A percentile compares a stretch with the other conserved stretches of the same genome.
Evolutionary conservation across 1,140 invertebrate genomes (phyloP).

Genomic region (Drosophila kanapiae): DNA sequence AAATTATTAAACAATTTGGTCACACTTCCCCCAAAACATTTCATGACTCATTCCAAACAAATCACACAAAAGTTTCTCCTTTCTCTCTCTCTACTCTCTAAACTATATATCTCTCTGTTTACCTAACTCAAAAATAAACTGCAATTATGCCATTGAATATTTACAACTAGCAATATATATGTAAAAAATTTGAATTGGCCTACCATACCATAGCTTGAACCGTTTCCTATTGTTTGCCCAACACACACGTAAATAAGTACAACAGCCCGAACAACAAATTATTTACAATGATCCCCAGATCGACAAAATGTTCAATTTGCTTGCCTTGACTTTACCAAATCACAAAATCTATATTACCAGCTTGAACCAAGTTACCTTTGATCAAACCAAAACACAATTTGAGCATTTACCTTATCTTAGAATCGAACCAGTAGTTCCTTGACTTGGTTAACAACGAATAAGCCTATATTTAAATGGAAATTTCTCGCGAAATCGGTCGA

Average conservation of each 20-base stretch:
- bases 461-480: slow-evolving; percentile 5
- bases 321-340: slow-evolving; percentile 52
- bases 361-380: slow-evolving; percentile 49
- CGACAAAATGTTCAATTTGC: slow-evolving; percentile 54
- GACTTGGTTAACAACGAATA: slow-evolving; percentile 22
- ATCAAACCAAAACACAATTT: slow-evolving; percentile 57
- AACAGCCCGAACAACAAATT: slow-evolving; percentile 25
- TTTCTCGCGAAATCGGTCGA: not conserved
- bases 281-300: slow-evolving; percentile 44
- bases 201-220: slow-evolving; percentile 39
- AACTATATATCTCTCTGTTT: slow-evolving; percentile 16
- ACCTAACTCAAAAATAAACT: slow-evolving; percentile 43
- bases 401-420: slow-evolving; percentile 34
- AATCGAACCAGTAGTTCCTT: slow-evolving; percentile 27
- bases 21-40: slow-evolving; percentile 38
- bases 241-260: slow-evolving; percentile 35
- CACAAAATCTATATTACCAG: slow-evolving; percentile 48
- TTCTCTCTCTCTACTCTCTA: slow-evolving; percentile 11
- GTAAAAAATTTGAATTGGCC: slow-evolving; percentile 42
- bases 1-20: slow-evolving; percentile 60
- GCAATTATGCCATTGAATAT: slow-evolving; percentile 42
- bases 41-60: slow-evolving; percentile 42
- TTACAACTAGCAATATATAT: slow-evolving; percentile 35
- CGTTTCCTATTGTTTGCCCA: slow-evolving; percentile 50
- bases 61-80: slow-evolving; percentile 49